Base-by-base conservation (phyloP, 2,888 invertebrate genomes). In the Melinaea menophilus region DNA sequence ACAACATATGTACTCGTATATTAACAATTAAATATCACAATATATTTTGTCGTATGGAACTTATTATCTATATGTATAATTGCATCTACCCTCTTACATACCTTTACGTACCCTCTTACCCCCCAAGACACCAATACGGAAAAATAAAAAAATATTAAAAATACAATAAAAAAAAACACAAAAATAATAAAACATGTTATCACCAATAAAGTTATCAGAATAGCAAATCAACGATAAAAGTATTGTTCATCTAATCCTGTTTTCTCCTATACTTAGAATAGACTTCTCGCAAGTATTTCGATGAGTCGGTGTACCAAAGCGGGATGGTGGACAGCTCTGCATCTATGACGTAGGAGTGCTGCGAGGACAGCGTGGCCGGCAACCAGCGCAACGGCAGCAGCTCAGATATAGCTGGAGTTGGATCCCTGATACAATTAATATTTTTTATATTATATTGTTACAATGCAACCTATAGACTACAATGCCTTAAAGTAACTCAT, bases 191-290 rank as follows among this genome's bases (percentile, higher is more conserved):
- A 5, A 37, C 37, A n/a, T n/a, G 5, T 48, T n/a, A 48, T 48
- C 22, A 5, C n/a, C 48, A 48, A 5, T 48, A 48, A 7, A 48
- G 13, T 4, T n/a, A 22, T 4, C 51, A 3, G 22, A 31, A 2
- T 7, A 31, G 3, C 31, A 31, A 31, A 7, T 3, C 0, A 9
- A 31, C 31, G 41, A 41, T 3, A 37, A 37, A 22, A 37, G 1
- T 37, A 37, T 37, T 37, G 37, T 37, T 41, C 9, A 2, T 41
- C 31, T 51, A 67, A 47, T 72, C 72, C 2, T 67, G 56, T 72
- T 77, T 75, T 69, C 75, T 78, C 11, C 88, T 75, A 55, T 82
- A 84, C 63, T 84, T 85, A 0, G 78, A 70, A 66, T 85, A 86
- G 0, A 86, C 64, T 51, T 82, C 77, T 31, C 73, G 73, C 65